Evolutionary conservation across 2,797 vertebrate species (phyloP), one percentile per base, ranked within the genome.

Genomic region (Knipowitschia caucasica): DNA sequence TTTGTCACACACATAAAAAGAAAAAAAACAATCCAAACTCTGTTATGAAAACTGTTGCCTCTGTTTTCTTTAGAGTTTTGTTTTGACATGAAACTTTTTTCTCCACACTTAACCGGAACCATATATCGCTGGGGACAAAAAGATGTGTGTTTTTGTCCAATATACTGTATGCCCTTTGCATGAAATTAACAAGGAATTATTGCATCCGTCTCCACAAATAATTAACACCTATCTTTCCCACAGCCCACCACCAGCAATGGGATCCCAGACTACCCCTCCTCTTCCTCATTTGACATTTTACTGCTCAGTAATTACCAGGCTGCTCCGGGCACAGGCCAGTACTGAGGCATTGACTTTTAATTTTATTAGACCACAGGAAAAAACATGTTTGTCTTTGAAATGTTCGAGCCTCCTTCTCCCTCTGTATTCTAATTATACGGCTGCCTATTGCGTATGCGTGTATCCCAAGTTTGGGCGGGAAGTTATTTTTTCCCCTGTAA

Each of bases 351-450:
- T 43, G 72, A 84, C 79, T 86, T 89, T 89, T 88, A 84, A 90
- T 89, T 91, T 91, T 90, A 91, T 90, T 90, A 91, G 89, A 90
- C 91, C 90, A 88, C 89, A 88, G 89, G 89, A 92, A 91, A 91
- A 90, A 91, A 91, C 87, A 91, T 88, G 89, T 91, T 91, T 87
- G 89, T 89, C 85, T 91, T 91, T 91, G 83, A 91, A 91, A 91
- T 88, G 87, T 89, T 89, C 76, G 55, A 85, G 86, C 83, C 45
- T 47, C 42, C 23, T 77, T 43, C 45, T 47, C 42, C 27, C 78
- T 80, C 83, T 86, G 88, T 74, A 87, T 88, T 86, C 80, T 84
- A 85, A 89, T 88, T 86, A 86, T 87, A 83, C 64, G 71, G 75
- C 78, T 77, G 68, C 72, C 67, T 71, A 78, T 70, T 58, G 75